Percentiles rank a stretch among this genome's conserved stretches.
These are phyloP conservation scores for Melanostoma mellinum DNA, from an alignment of 2,888 invertebrate genomes.

Conservation along the genomic window DNA sequence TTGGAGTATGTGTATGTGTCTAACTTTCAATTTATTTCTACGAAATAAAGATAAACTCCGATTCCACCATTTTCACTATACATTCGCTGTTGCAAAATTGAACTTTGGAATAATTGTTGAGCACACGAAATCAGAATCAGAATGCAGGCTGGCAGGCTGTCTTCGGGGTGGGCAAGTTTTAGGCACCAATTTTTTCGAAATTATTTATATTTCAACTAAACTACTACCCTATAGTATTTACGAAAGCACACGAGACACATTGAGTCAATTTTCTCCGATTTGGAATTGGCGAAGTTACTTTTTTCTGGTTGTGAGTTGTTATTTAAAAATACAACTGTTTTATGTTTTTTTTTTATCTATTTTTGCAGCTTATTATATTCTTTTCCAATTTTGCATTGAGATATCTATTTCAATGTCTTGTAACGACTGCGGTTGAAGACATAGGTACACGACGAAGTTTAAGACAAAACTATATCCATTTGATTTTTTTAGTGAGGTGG, in stretches of 20 bases:
- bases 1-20: neutral
- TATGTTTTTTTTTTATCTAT: neutral
- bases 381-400: neutral
- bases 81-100: slow-evolving; percentile 10
- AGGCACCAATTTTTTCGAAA: slow-evolving; percentile 17
- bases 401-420: slow-evolving; percentile 21
- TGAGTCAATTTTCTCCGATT: too few species aligned
- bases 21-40: slow-evolving; percentile 28
- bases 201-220: neutral
- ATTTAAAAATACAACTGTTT: too few species aligned
- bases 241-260: too few species aligned
- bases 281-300: too few species aligned
- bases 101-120: slow-evolving; percentile 25
- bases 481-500: slow-evolving; percentile 50
- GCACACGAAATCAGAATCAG: neutral
- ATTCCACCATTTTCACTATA: slow-evolving; percentile 26
- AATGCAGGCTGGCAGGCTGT: neutral
- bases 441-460: slow-evolving; percentile 57
- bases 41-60: slow-evolving; percentile 24
- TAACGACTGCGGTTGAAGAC: slow-evolving; percentile 27
- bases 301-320: too few species aligned
- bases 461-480: slow-evolving; percentile 69
- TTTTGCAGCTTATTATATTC: neutral
- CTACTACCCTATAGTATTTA: neutral
- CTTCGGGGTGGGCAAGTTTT: neutral